Base-by-base conservation (phyloP, 2,113 vertebrate species). In the Malurus alboscapulatus region DNA sequence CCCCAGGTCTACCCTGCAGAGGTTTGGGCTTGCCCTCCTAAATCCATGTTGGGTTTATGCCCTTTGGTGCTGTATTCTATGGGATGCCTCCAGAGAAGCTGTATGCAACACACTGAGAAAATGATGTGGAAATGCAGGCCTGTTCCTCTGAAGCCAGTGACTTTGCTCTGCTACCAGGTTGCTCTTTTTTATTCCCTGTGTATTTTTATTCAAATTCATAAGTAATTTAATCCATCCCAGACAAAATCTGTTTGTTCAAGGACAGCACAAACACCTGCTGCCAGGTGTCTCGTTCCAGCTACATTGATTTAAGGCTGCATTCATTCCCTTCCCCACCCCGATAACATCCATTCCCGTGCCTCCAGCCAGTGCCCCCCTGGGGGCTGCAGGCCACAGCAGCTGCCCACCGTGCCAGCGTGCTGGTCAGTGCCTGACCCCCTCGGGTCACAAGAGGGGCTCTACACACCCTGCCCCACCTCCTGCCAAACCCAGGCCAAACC, bases 391-490 rank as follows among this genome's bases (percentile, higher is more conserved):
- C 17, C 29, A 18, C 8, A 57, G 54, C 40, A 89, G 36, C 51
- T 57, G 36, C 47, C 66, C 61, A 34, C 69, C 61, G 47, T 12
- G 29, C 47, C 9, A 24, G 65, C 0, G 3, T 45, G 44, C 27
- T 34, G 75, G 14, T 38, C 14, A 4, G 50, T 69, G 65, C 82
- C 74, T 47, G n/a, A 38, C 4, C 18, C n/a, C 62, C 19, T 36
- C 0, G 1, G 3, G 2, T 29, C 3, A 4, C 53, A 48, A 59
- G 19, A 53, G 38, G 22, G 63, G 42, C 10, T 53, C n/a, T 3
- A 7, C n/a, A 24, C 0, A 0, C 19, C 47, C 79, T 69, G 12
- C 20, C 58, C 4, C 0, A 18, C 17, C 66, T 76, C 53, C 47
- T 21, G 47, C 69, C n/a, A 32, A 54, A 50, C 17, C 24, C 58